Evolutionary conservation across 2,113 vertebrate genomes (phyloP).

Genomic region (Sander vitreus): DNA sequence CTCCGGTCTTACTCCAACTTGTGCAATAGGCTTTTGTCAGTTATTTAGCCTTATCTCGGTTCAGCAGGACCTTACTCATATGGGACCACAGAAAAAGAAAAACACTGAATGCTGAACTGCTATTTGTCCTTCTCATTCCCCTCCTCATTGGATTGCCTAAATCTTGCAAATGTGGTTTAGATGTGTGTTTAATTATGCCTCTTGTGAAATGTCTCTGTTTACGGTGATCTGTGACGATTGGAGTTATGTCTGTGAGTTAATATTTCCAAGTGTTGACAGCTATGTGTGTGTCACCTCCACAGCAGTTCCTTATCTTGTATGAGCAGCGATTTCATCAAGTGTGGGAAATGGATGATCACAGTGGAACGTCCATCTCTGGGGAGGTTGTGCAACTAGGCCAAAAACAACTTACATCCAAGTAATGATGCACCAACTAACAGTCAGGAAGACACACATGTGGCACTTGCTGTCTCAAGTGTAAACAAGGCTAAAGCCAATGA

Average conservation of each 20-base stretch:
- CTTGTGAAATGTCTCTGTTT: slow-evolving; percentile 58
- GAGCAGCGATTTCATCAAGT: slow-evolving; percentile 39
- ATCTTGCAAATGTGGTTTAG: slow-evolving; percentile 49
- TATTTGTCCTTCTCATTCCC: slow-evolving; percentile 37
- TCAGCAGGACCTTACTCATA: slow-evolving; percentile 28
- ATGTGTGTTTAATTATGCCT: slow-evolving; percentile 31
- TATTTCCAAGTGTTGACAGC: slow-evolving; percentile 45
- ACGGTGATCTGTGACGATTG: slow-evolving; percentile 31
- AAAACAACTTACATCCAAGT: slow-evolving; percentile 37
- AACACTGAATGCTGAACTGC: slow-evolving; percentile 10
- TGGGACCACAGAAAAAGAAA: slow-evolving; percentile 32
- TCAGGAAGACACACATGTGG: slow-evolving; percentile 9
- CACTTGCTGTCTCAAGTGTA: slow-evolving; percentile 33
- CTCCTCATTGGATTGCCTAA: slow-evolving; percentile 34
- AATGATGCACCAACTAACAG: slow-evolving; percentile 15
- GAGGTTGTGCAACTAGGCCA: slow-evolving; percentile 43
- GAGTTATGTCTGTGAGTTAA: slow-evolving; percentile 37
- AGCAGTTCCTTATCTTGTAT: slow-evolving; percentile 25
- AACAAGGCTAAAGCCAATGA: slow-evolving; percentile 44
- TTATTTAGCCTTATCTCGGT: not conserved
- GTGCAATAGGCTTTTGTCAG: not conserved
- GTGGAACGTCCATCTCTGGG: slow-evolving; percentile 27
- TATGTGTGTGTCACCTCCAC: slow-evolving; percentile 22
- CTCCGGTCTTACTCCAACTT: not conserved
- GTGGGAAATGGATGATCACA: slow-evolving; percentile 45